Evolutionary conservation across 1,140 invertebrate genomes (phyloP), one percentile per base, ranked within the genome.

Genomic region (Rhagoletis zephyria): DNA sequence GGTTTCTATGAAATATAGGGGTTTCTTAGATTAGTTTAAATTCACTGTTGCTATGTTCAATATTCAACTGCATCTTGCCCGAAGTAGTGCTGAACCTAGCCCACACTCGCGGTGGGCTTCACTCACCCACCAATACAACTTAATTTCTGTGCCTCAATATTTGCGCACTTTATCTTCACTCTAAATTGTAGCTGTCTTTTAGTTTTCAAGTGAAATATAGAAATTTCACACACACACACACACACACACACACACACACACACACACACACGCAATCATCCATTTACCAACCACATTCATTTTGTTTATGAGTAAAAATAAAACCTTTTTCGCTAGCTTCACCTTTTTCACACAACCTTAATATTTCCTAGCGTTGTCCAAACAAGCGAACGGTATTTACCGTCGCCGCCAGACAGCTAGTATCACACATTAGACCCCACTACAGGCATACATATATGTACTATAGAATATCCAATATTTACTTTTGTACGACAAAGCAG

Each of bases 161-260:
- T 6, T 48, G 12, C 42, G 42, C 42, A 74, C 67, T 74, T 45
- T 48, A 74, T 74, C 67, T 16, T 48, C 67, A 4, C 67, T 48
- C 67, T 74, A 74, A 74, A 74, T 74, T 74, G 42, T 45, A 16
- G 40, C 67, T 74, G 67, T 74, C 67, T 74, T n/a, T 45, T 40
- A 16, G 12, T 74, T 48, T 48, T 40, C 14, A 74, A 45, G 40
- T 48, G 67, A 74, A 74, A 74, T 74, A 74, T 74, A 74, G 40
- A 14, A 48, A 16, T 74, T 74, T 0, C 12, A 48, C 40, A n/a
- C 67, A 30, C 30, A 30, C 30, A 30, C 30, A 30, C 12, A 0
- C 59, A 1, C 12, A 12, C 1, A 60, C 6, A 60, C 6, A 12
- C n/a, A n/a, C n/a, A n/a, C n/a, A n/a, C n/a, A n/a, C n/a, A n/a